A percentile compares a stretch with the other conserved stretches of the same genome.
These are phyloP conservation scores for Furnarius figulus DNA, from an alignment of 2,113 vertebrate species.

Conservation along the genomic window DNA sequence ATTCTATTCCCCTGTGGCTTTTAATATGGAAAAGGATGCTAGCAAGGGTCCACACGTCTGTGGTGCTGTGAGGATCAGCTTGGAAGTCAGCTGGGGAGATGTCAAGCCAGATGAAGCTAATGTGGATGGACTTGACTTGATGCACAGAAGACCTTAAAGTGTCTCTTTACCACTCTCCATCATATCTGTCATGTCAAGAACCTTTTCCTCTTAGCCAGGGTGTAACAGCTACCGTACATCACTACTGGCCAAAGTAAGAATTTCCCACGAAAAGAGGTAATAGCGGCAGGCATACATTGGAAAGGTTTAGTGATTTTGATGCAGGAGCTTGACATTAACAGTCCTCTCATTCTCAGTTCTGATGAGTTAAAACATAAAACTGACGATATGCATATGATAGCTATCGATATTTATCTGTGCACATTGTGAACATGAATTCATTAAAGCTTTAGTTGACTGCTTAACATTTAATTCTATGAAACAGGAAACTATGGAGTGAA, in stretches of 20 bases:
- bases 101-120: neutral
- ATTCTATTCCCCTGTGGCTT: neutral
- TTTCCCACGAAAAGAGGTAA: neutral
- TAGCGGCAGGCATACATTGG: neutral
- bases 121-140: neutral
- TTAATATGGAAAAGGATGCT: fast-evolving
- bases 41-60: neutral
- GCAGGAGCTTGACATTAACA: neutral
- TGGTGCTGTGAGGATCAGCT: neutral
- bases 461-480: neutral
- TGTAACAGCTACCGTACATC: neutral
- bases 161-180: neutral
- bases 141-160: neutral
- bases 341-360: neutral
- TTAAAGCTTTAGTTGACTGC: neutral
- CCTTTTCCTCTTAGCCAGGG: neutral
- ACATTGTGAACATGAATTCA: neutral
- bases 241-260: neutral
- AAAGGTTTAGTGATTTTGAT: neutral
- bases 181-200: neutral
- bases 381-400: neutral
- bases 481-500: neutral
- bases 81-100: neutral
- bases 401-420: neutral
- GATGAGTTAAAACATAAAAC: neutral